Conservation (phyloP, 2,888 invertebrate species). For the Cheiracanthium punctorium region DNA sequence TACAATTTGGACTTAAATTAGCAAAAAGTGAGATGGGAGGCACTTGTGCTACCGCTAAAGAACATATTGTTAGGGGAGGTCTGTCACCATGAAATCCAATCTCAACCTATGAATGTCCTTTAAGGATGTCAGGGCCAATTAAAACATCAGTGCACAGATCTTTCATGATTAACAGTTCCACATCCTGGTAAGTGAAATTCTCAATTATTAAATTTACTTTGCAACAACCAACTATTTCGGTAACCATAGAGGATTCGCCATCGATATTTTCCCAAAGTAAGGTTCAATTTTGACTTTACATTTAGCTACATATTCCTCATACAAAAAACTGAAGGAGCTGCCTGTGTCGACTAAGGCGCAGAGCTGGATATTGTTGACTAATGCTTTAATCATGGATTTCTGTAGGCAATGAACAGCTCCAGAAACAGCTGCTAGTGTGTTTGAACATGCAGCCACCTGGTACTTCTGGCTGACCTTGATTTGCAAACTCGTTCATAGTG, state of each 20-base stretch:
- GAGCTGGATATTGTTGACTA: background rate
- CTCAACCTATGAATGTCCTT: background rate
- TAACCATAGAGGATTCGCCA: constrained; percentile 7
- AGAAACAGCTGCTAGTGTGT: background rate
- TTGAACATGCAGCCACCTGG: too few relatives aligned
- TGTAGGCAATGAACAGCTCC: background rate
- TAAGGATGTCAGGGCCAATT: background rate
- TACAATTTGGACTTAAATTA: background rate
- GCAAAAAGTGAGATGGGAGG: background rate
- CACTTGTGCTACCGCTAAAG: background rate
- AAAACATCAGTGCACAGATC: too few relatives aligned
- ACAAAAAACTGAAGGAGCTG: background rate
- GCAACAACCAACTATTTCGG: background rate
- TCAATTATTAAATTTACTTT: too few relatives aligned
- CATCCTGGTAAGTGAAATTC: too few relatives aligned
- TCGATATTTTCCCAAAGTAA: background rate
- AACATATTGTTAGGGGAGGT: background rate
- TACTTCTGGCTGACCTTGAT: background rate
- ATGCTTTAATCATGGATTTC: background rate
- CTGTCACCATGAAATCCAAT: background rate
- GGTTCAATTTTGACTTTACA: background rate
- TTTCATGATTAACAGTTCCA: too few relatives aligned
- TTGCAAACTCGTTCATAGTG: background rate
- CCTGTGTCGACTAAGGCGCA: background rate
- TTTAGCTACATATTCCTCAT: background rate